These are phyloP conservation scores for Watersipora subatra DNA, from an alignment of 1,140 invertebrate genomes.

Conservation along the genomic window DNA sequence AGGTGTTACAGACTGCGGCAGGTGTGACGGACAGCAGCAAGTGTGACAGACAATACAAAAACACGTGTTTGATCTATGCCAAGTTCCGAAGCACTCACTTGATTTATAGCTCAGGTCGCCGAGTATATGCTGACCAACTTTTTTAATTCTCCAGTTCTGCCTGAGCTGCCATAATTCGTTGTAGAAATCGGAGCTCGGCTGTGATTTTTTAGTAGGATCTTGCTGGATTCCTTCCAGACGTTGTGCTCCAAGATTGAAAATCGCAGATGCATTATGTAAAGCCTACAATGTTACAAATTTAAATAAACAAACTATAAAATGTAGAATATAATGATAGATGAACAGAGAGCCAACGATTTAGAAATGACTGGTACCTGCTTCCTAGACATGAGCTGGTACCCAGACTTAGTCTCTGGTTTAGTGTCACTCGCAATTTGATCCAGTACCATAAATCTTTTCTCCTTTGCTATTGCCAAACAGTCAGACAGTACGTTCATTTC, in stretches of 20 bases:
- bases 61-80: too few relatives aligned
- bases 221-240: conserved; percentile 64
- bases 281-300: conserved; percentile 42
- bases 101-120: conserved; percentile 90
- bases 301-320: conserved; percentile 8
- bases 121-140: conserved; percentile 84
- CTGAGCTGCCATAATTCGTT: conserved; percentile 73
- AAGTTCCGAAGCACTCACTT: too few relatives aligned
- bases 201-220: conserved; percentile 54
- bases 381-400: conserved; percentile 75
- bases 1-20: too few relatives aligned
- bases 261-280: conserved; percentile 62
- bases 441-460: conserved; percentile 82
- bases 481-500: conserved; percentile 84
- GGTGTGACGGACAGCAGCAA: too few relatives aligned
- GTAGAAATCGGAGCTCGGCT: conserved; percentile 62
- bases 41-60: too few relatives aligned
- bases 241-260: conserved; percentile 70
- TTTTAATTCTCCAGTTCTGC: conserved; percentile 88
- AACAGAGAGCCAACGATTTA: too few relatives aligned
- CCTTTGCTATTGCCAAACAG: conserved; percentile 78
- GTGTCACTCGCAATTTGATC: conserved; percentile 77
- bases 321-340: too few relatives aligned
- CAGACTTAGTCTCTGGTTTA: conserved; percentile 64
- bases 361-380: too few relatives aligned